phyloP scores from a whole-genome alignment of 2,888 invertebrate species.

The Coenonympha glycerion region DNA sequence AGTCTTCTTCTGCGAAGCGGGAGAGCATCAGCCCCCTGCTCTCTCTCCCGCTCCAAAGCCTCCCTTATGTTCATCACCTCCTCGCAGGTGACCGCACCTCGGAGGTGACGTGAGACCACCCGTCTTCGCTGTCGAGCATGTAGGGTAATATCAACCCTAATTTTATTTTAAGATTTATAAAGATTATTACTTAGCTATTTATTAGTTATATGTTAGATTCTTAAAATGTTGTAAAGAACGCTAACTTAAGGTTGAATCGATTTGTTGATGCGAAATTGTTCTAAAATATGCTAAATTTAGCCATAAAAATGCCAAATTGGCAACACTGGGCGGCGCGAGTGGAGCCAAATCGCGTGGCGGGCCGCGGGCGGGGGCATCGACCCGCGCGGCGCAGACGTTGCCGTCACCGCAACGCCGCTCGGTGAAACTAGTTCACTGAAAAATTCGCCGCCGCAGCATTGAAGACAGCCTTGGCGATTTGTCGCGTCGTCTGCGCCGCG shows the following conservation, averaged over 20 bases:
- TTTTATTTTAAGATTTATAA: no score
- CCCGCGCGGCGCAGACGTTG: slow-evolving; percentile 69
- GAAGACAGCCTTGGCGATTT: slow-evolving; percentile 70
- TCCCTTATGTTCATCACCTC: no score
- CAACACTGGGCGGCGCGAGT: slow-evolving; percentile 39
- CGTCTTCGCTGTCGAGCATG: no score
- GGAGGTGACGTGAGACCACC: no score
- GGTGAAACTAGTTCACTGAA: slow-evolving; percentile 74
- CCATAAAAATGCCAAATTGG: slow-evolving; percentile 11
- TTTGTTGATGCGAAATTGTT: no score
- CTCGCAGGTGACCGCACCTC: no score
- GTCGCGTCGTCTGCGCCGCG: slow-evolving; percentile 69
- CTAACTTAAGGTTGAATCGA: background rate
- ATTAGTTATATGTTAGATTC: no score
- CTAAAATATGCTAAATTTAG: background rate
- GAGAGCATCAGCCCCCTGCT: no score
- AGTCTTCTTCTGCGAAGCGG: no score
- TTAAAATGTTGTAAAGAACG: background rate
- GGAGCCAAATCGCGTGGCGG: slow-evolving; percentile 63
- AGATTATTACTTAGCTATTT: no score
- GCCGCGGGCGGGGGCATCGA: slow-evolving; percentile 66
- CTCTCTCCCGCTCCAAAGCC: no score
- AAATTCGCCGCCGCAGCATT: slow-evolving; percentile 66
- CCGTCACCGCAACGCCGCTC: slow-evolving; percentile 61
- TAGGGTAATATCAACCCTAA: no score